Evolutionary conservation across 2,113 vertebrate species (phyloP).

Genomic region (Lampris megalopsis): DNA sequence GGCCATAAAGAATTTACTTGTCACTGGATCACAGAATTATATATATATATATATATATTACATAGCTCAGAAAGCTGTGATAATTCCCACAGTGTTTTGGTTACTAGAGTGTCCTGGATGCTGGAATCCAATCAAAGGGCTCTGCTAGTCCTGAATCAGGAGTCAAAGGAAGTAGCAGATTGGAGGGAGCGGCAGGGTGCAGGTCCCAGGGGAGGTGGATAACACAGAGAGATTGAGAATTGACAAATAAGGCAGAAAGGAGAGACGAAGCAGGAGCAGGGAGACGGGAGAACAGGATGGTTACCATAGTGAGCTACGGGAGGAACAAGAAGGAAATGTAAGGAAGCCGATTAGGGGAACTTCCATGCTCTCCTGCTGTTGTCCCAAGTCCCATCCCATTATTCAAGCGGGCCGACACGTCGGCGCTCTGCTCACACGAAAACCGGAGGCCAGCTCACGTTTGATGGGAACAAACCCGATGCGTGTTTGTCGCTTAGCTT

Average conservation of each 20-base stretch:
- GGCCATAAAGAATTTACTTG: too few species aligned
- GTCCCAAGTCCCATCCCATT: not conserved
- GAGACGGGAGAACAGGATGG: constrained; percentile 29
- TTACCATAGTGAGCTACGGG: too few species aligned
- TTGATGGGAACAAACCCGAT: constrained; percentile 20
- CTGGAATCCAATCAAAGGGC: constrained; percentile 57
- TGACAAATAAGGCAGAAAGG: constrained; percentile 17
- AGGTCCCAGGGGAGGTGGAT: constrained; percentile 33
- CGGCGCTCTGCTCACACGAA: constrained; percentile 22
- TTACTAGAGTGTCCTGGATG: constrained; percentile 44
- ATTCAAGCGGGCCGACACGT: constrained; percentile 2
- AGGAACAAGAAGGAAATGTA: constrained; percentile 28
- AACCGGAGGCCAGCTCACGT: constrained; percentile 14
- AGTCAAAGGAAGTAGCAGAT: constrained; percentile 22
- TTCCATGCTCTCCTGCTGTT: constrained; percentile 8
- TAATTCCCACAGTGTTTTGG: constrained; percentile 61
- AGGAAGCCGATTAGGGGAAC: constrained; percentile 28
- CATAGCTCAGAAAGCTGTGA: constrained; percentile 19
- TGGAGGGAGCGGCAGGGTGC: constrained; percentile 14
- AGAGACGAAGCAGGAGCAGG: not conserved
- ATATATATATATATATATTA: too few species aligned
- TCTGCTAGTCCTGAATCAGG: constrained; percentile 41
- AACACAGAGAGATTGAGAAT: constrained; percentile 27
- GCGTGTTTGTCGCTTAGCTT: not conserved
- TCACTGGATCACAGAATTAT: too few species aligned